phyloP scores from a whole-genome alignment of 1,140 invertebrate species.

The Agrilus planipennis region DNA sequence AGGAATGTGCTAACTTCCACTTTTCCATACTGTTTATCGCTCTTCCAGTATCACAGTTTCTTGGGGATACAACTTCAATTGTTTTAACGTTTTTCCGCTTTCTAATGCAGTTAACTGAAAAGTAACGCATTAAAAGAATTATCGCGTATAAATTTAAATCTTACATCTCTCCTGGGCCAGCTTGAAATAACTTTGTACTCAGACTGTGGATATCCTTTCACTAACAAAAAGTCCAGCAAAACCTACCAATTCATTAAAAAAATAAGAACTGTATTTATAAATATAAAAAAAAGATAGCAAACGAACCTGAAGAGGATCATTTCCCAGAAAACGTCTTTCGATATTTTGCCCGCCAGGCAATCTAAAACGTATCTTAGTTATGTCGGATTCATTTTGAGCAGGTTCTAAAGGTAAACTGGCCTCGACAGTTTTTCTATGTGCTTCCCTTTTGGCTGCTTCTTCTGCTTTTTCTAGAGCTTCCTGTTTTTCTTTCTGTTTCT shows the following conservation, averaged over 20 bases:
- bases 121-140: slow-evolving; percentile 24
- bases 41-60: slow-evolving; percentile 88
- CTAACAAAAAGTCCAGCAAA: slow-evolving; percentile 73
- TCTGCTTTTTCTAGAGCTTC: slow-evolving; percentile 57
- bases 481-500: slow-evolving; percentile 49
- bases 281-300: background rate
- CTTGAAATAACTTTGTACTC: slow-evolving; percentile 85
- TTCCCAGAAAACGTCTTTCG: slow-evolving; percentile 57
- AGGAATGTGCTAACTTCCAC: slow-evolving; percentile 18
- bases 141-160: slow-evolving; percentile 27
- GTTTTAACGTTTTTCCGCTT: slow-evolving; percentile 58
- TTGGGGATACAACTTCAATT: slow-evolving; percentile 78
- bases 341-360: slow-evolving; percentile 61
- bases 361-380: slow-evolving; percentile 65
- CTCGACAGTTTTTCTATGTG: slow-evolving; percentile 43
- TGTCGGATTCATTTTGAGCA: slow-evolving; percentile 39
- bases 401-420: slow-evolving; percentile 50
- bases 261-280: slow-evolving; percentile 1
- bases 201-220: slow-evolving; percentile 73
- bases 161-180: slow-evolving; percentile 86
- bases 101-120: slow-evolving; percentile 71
- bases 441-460: slow-evolving; percentile 57
- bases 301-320: slow-evolving; percentile 49
- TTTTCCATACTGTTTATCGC: too few species aligned
- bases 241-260: slow-evolving; percentile 36